These are phyloP conservation scores for Silurus aristotelis DNA, from an alignment of 2,797 vertebrate genomes.

Conservation along the genomic window DNA sequence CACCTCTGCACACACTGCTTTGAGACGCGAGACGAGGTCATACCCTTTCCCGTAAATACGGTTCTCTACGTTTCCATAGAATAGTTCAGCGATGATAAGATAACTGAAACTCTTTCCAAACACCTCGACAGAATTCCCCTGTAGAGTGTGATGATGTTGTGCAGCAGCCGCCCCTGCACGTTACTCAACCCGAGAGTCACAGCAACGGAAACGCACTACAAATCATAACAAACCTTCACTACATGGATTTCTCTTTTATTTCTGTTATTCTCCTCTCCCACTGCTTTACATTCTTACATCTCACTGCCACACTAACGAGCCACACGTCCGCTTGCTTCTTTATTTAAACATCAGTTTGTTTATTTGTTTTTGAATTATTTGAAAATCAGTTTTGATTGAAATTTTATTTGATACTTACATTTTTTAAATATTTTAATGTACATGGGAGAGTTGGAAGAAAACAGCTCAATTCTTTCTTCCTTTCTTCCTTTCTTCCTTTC, in stretches of 20 bases:
- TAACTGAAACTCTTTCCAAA: constrained; percentile 27
- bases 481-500: no score
- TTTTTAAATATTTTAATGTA: not conserved
- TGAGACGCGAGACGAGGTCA: not conserved
- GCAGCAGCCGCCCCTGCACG: constrained; percentile 2
- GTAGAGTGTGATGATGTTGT: not conserved
- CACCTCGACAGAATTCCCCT: constrained; percentile 27
- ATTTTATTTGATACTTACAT: not conserved
- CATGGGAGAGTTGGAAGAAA: not conserved
- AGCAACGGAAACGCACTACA: not conserved
- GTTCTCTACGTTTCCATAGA: constrained; percentile 2
- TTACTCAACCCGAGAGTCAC: constrained; percentile 30
- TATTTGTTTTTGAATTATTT: not conserved
- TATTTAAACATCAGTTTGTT: not conserved
- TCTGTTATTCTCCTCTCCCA: not conserved
- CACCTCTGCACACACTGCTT: no score
- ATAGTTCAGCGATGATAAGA: not conserved
- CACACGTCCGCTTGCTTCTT: not conserved
- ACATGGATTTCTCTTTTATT: not conserved
- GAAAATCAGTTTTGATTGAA: not conserved
- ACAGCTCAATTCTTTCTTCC: no score
- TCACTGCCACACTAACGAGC: not conserved
- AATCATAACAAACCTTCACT: not conserved
- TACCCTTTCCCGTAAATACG: not conserved
- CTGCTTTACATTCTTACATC: not conserved